Evolutionary conservation across 2,797 vertebrate species (phyloP).

Genomic region (Urocyon cinereoargenteus): DNA sequence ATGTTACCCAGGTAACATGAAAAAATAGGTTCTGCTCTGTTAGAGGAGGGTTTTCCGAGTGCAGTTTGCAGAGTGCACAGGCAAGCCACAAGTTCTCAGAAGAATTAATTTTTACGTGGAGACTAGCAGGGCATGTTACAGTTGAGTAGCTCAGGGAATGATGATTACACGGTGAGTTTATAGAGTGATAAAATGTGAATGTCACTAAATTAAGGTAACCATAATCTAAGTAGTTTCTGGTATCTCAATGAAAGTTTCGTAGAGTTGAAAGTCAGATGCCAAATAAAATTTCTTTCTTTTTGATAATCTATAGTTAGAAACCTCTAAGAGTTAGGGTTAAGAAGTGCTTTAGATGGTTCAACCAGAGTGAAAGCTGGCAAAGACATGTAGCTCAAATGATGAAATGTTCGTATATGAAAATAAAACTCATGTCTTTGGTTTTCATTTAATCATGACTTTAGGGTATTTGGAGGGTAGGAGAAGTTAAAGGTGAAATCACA

Average conservation of each 20-base stretch:
- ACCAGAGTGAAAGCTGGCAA: slow-evolving; percentile 37
- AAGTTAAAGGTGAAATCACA: slow-evolving; percentile 57
- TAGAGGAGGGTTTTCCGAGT: background rate
- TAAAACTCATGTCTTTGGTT: slow-evolving; percentile 27
- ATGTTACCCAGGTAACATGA: background rate
- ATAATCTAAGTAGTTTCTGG: background rate
- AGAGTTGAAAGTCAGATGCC: background rate
- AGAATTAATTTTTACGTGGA: background rate
- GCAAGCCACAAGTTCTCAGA: background rate
- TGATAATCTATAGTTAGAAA: slow-evolving; percentile 20
- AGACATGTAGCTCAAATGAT: background rate
- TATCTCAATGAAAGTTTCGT: background rate
- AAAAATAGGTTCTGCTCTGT: background rate
- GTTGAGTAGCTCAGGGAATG: background rate
- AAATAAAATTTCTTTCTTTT: slow-evolving; percentile 47
- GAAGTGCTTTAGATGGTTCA: slow-evolving; percentile 51
- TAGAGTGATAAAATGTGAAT: background rate
- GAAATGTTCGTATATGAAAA: background rate
- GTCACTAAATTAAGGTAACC: background rate
- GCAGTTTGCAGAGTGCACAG: background rate
- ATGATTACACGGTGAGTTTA: background rate
- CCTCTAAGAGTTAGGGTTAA: slow-evolving; percentile 40
- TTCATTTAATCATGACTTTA: slow-evolving; percentile 32
- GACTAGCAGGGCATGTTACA: too few relatives aligned
- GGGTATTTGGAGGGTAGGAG: background rate